Evolutionary conservation across 1,140 invertebrate genomes (phyloP).

Genomic region (Lepidostoma basale): DNA sequence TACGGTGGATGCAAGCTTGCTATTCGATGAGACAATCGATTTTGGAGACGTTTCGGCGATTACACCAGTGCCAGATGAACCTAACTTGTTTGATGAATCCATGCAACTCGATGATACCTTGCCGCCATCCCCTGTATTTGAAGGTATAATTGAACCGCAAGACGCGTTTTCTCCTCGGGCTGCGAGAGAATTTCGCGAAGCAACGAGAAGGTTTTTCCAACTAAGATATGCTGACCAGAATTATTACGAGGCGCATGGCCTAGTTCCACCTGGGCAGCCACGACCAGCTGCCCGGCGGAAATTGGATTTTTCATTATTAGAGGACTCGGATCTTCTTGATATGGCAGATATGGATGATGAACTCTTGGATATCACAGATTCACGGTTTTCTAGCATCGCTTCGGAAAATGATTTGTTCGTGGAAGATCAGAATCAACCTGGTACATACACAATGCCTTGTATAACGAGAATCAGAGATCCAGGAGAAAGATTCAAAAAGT

Average conservation of each 20-base stretch:
- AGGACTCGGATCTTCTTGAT: background rate
- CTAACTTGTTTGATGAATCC: background rate
- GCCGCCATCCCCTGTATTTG: background rate
- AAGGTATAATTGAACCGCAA: background rate
- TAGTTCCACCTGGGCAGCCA: background rate
- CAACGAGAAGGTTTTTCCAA: background rate
- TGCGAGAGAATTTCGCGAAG: background rate
- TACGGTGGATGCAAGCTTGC: background rate
- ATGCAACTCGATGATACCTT: background rate
- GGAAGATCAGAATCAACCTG: background rate
- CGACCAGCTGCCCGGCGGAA: background rate
- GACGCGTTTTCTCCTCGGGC: background rate
- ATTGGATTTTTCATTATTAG: background rate
- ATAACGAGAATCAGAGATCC: conserved; percentile 3
- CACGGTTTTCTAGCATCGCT: background rate
- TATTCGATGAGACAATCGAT: background rate
- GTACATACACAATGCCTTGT: background rate
- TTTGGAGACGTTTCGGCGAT: background rate
- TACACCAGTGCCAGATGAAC: background rate
- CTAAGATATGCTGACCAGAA: background rate
- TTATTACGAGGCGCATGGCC: background rate
- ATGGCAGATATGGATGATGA: background rate
- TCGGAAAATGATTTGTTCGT: conserved; percentile 2
- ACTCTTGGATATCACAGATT: background rate
- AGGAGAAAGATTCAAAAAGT: conserved; percentile 1